A percentile compares a stretch with the other conserved stretches of the same genome.
Conservation (phyloP, 2,113 vertebrate species). For the Ciconia stormi region DNA sequence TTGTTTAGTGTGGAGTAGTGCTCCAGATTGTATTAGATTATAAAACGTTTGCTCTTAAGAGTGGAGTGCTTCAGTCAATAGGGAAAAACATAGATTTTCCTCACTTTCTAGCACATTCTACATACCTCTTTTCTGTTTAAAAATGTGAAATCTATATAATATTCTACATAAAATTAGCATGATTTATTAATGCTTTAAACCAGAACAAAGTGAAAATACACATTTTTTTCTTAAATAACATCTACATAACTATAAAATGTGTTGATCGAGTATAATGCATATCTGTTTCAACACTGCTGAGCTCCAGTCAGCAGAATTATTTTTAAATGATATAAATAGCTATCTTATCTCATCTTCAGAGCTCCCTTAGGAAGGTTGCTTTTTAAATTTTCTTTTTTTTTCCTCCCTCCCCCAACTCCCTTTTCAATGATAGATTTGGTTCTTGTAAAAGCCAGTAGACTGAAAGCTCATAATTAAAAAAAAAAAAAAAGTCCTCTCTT, state of each 20-base stretch:
- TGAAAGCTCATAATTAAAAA: background rate
- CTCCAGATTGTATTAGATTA: background rate
- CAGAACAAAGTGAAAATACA: background rate
- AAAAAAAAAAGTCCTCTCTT: background rate
- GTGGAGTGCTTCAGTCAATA: background rate
- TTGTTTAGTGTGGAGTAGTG: background rate
- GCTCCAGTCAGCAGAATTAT: background rate
- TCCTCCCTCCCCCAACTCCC: background rate
- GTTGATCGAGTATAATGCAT: fast-evolving
- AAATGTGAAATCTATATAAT: background rate
- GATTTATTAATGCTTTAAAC: background rate
- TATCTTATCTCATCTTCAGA: background rate
- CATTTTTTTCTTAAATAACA: background rate
- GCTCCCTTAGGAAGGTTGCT: background rate
- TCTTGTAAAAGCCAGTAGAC: background rate
- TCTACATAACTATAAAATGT: background rate
- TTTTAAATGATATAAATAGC: background rate
- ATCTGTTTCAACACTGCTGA: background rate
- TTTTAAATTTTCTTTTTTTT: background rate
- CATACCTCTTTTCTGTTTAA: background rate
- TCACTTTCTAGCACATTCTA: background rate
- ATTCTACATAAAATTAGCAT: background rate
- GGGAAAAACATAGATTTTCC: background rate
- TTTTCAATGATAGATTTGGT: background rate
- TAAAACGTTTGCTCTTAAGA: background rate